Evolutionary conservation across 2,113 vertebrate genomes (phyloP).

Genomic region (Chascanopsetta lugubris): DNA sequence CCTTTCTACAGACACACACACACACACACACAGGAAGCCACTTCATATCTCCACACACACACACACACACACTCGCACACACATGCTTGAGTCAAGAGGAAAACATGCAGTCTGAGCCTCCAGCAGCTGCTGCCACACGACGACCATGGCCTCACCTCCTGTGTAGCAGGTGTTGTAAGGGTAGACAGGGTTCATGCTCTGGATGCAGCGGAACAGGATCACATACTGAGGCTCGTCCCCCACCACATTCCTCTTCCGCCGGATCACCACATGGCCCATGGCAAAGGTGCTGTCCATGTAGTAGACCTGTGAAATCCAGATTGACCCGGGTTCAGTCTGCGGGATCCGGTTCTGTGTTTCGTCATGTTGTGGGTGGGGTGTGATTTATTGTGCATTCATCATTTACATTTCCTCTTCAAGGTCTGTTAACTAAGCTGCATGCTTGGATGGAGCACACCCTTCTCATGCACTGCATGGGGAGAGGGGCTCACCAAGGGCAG

Average conservation of each 20-base stretch:
- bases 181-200: conserved; percentile 87
- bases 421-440: conserved; percentile 26
- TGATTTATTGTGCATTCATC: background rate
- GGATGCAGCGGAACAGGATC: conserved; percentile 91
- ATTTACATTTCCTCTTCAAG: conserved; percentile 41
- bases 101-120: background rate
- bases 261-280: conserved; percentile 94
- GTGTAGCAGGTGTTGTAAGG: conserved; percentile 96
- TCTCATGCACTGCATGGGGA: background rate
- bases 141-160: conserved; percentile 83
- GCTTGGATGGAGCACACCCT: conserved; percentile 13
- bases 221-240: conserved; percentile 89
- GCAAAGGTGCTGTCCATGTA: conserved; percentile 88
- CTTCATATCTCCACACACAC: too few species aligned
- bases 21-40: background rate
- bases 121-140: conserved; percentile 18
- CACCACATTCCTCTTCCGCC: conserved; percentile 88
- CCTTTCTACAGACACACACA: background rate
- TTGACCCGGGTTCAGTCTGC: background rate
- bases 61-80: conserved; percentile 8
- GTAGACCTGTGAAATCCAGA: conserved; percentile 83
- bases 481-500: background rate
- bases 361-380: background rate
- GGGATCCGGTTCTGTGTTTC: background rate
- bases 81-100: conserved; percentile 10